phyloP scores from a whole-genome alignment of 2,797 vertebrate genomes.

The Diplodus puntazzo region DNA sequence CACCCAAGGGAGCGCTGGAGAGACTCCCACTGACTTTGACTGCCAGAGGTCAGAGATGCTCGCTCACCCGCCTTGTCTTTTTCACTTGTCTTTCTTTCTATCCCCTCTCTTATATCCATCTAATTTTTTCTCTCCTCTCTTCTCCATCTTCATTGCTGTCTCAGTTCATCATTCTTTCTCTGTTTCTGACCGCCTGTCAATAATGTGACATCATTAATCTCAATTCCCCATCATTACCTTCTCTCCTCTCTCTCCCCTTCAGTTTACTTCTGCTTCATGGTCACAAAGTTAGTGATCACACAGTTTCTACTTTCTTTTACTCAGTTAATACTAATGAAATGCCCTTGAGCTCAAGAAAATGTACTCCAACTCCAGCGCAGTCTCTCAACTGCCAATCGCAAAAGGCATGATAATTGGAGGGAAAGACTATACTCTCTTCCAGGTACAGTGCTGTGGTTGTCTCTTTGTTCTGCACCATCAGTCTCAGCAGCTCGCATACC shows the following conservation, averaged over 20 bases:
- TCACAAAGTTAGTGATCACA: constrained; percentile 36
- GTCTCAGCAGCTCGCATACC: background rate
- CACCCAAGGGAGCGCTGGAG: constrained; percentile 57
- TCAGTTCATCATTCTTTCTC: constrained; percentile 25
- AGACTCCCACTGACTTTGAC: constrained; percentile 70
- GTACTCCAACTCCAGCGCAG: constrained; percentile 17
- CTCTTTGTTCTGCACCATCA: constrained; percentile 26
- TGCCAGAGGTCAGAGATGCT: constrained; percentile 70
- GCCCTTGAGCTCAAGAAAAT: constrained; percentile 42
- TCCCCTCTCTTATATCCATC: constrained; percentile 1
- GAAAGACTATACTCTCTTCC: constrained; percentile 18
- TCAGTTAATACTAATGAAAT: constrained; percentile 28
- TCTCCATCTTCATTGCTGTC: constrained; percentile 26
- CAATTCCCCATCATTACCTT: constrained; percentile 46
- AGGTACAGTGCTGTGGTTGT: constrained; percentile 24
- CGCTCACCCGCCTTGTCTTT: constrained; percentile 40
- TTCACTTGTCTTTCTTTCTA: constrained; percentile 24
- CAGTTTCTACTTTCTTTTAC: constrained; percentile 2
- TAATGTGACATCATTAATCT: constrained; percentile 68
- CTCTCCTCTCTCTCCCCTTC: constrained; percentile 29
- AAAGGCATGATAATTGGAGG: constrained; percentile 46
- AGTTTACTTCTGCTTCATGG: constrained; percentile 46
- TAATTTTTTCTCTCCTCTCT: constrained; percentile 10
- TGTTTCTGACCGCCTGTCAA: constrained; percentile 53
- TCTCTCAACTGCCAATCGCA: constrained; percentile 27